Evolutionary conservation across 2,113 vertebrate species (phyloP), one percentile per base, ranked within the genome.

Genomic region (Mesembrinibis cayennensis): DNA sequence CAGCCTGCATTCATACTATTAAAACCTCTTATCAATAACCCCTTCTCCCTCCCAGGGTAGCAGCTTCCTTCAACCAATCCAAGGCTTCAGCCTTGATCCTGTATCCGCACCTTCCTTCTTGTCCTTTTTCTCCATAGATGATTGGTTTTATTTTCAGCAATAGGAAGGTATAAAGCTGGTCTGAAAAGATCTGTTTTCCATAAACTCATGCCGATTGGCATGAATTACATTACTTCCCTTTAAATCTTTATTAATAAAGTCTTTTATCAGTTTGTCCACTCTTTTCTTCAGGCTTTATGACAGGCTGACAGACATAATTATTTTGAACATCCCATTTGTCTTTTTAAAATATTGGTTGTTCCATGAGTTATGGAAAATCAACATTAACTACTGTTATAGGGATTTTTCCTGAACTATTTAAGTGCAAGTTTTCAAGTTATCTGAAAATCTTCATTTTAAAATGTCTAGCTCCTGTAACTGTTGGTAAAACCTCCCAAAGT

Each of bases 21-120:
- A 62, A 82, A 71, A 44, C 8, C 5, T 53, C 30, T 82, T 66
- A 13, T 19, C 17, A 38, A 6, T 26, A 6, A 66, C 25, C 4
- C 2, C 10, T 52, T 61, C 8, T 1, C 4, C 11, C 30, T 6
- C 2, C 1, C 18, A 56, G 10, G 6, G 32, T 32, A 82, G 45
- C 9, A 65, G 7, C 18, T 32, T 89, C 30, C 26, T 16, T 23
- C 16, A 72, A 18, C 9, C 3, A 1, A 7, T 25, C 13, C 0
- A 0, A 79, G 16, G 21, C 38, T 21, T 62, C 62, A 55, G n/a
- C 27, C 42, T 38, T 26, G 10, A 36, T 27, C 18, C 42, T 55
- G 4, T 45, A 52, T 26, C 32, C 7, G 38, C 6, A 45, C 7
- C 7, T 58, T 83, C 9, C 16, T 70, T 19, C 14, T 42, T 70